Evolutionary conservation across 2,797 vertebrate species (phyloP).

Genomic region (Pampus argenteus): DNA sequence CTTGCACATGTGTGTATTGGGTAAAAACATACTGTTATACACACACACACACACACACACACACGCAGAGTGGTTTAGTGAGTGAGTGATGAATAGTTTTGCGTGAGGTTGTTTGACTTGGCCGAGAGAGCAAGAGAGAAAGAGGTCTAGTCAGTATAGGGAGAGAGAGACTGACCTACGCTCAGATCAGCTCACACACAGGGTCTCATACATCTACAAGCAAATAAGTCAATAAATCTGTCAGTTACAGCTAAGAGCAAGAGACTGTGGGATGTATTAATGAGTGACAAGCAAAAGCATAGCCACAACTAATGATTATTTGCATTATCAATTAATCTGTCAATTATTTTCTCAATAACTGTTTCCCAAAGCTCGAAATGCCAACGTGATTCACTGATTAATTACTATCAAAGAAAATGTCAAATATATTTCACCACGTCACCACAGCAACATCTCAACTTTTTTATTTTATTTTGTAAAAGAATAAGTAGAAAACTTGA

Average conservation of each 20-base stretch:
- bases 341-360: background rate
- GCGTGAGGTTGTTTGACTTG: conserved; percentile 73
- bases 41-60: conserved; percentile 54
- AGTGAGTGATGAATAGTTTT: conserved; percentile 68
- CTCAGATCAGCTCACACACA: conserved; percentile 47
- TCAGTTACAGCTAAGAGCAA: conserved; percentile 45
- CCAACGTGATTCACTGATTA: no score
- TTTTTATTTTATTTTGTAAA: no score
- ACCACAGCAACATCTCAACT: no score
- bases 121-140: conserved; percentile 38
- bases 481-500: background rate
- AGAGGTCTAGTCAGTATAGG: conserved; percentile 32
- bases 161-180: conserved; percentile 39
- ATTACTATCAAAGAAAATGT: no score
- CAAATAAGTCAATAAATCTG: conserved; percentile 67
- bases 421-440: no score
- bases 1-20: conserved; percentile 48
- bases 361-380: no score
- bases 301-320: no score
- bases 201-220: conserved; percentile 52
- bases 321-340: background rate
- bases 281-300: conserved; percentile 21
- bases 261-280: conserved; percentile 31
- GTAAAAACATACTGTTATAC: conserved; percentile 41
- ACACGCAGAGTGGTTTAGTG: conserved; percentile 47